phyloP scores from a whole-genome alignment of 1,140 invertebrate species.

The Tribolium madens region DNA sequence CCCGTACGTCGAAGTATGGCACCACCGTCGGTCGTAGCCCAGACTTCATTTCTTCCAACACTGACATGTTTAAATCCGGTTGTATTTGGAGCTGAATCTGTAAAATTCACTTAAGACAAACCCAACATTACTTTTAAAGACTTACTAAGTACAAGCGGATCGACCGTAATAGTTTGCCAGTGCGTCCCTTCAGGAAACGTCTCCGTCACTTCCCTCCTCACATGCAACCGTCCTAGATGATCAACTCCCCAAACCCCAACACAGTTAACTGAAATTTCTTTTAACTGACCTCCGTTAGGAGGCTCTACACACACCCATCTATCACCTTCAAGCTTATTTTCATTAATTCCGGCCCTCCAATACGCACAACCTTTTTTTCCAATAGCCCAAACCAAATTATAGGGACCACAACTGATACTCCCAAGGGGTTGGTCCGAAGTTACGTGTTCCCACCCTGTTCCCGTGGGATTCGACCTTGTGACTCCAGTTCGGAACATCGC shows the following conservation, averaged over 20 bases:
- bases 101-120: conserved; percentile 10
- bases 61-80: conserved; percentile 75
- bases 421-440: conserved; percentile 81
- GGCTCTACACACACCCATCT: conserved; percentile 74
- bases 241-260: conserved; percentile 80
- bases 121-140: not conserved
- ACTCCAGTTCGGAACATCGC: conserved; percentile 84
- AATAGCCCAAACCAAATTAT: conserved; percentile 85
- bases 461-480: conserved; percentile 73
- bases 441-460: conserved; percentile 83
- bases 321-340: conserved; percentile 74
- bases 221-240: conserved; percentile 72
- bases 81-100: conserved; percentile 60
- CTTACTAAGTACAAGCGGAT: conserved; percentile 69
- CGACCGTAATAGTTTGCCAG: conserved; percentile 75
- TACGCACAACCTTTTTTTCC: conserved; percentile 87
- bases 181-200: conserved; percentile 80
- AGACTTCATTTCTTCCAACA: conserved; percentile 74
- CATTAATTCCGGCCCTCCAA: conserved; percentile 77
- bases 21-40: conserved; percentile 81
- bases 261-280: conserved; percentile 80
- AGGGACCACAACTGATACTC: conserved; percentile 77
- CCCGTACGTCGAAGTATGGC: conserved; percentile 79
- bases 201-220: conserved; percentile 75
- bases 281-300: conserved; percentile 76